Conservation (phyloP, 2,797 vertebrate genomes). For the Forpus xanthops region DNA sequence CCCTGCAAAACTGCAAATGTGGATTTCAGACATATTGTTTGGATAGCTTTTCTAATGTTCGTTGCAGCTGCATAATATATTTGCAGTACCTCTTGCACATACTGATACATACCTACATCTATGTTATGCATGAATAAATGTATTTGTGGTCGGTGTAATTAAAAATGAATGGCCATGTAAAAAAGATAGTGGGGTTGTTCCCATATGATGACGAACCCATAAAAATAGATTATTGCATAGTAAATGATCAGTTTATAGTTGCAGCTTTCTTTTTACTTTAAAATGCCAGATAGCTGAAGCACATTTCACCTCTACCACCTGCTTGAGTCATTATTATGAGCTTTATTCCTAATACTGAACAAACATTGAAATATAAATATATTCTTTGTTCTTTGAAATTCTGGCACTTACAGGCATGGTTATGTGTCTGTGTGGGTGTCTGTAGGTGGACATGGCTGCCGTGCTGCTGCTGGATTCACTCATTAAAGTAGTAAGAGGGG, state of each 20-base stretch:
- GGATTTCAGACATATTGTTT: neutral
- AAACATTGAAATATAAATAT: neutral
- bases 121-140: slow-evolving; percentile 1
- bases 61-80: slow-evolving; percentile 1
- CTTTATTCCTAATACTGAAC: neutral
- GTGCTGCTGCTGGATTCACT: slow-evolving; percentile 14
- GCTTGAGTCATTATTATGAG: neutral
- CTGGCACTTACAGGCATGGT: neutral
- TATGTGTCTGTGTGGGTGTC: neutral
- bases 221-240: slow-evolving; percentile 14
- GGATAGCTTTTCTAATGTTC: neutral
- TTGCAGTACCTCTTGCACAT: slow-evolving; percentile 23
- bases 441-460: neutral
- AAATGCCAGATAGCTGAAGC: neutral
- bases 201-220: neutral
- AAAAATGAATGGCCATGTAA: slow-evolving; percentile 51
- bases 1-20: neutral
- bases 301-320: neutral
- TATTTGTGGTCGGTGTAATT: slow-evolving; percentile 53
- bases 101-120: neutral
- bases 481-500: neutral
- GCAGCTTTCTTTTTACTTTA: neutral
- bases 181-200: neutral
- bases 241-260: neutral
- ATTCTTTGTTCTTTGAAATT: neutral